Evolutionary conservation across 23 tunicate species (phyloP).

Genomic region (Ascidia mentula): DNA sequence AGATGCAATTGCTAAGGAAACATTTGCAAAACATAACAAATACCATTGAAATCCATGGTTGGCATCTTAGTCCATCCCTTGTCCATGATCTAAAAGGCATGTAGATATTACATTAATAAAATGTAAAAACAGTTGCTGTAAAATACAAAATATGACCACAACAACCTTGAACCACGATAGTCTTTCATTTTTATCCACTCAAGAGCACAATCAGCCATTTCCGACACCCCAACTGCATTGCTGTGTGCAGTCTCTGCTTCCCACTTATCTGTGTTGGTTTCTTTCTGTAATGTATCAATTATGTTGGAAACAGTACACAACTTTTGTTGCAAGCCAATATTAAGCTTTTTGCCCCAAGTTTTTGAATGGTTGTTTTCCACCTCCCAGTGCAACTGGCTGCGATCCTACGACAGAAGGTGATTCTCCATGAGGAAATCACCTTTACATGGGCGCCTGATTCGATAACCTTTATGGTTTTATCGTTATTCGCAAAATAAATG

Average conservation of each 20-base stretch:
- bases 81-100: conserved; percentile 73
- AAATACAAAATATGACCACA: background rate
- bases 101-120: too few relatives aligned
- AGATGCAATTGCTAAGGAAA: too few relatives aligned
- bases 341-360: too few relatives aligned
- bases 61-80: conserved; percentile 66
- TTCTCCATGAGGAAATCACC: too few relatives aligned
- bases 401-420: too few relatives aligned
- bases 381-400: too few relatives aligned
- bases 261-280: conserved; percentile 51
- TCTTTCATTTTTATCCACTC: conserved; percentile 60
- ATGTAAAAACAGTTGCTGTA: background rate
- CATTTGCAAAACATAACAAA: too few relatives aligned
- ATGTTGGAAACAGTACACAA: background rate
- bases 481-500: too few relatives aligned
- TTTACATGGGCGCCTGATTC: too few relatives aligned
- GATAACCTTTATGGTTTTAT: too few relatives aligned
- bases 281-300: background rate
- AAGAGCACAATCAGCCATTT: conserved; percentile 56
- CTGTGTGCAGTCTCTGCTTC: conserved; percentile 36
- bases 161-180: conserved; percentile 68
- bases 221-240: conserved; percentile 20
- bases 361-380: too few relatives aligned
- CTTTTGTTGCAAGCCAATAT: too few relatives aligned
- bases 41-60: conserved; percentile 66